Percentiles rank a stretch among this genome's conserved stretches.
Evolutionary conservation across 2,888 invertebrate genomes (phyloP).

Genomic region (Drosophila multiciliata): DNA sequence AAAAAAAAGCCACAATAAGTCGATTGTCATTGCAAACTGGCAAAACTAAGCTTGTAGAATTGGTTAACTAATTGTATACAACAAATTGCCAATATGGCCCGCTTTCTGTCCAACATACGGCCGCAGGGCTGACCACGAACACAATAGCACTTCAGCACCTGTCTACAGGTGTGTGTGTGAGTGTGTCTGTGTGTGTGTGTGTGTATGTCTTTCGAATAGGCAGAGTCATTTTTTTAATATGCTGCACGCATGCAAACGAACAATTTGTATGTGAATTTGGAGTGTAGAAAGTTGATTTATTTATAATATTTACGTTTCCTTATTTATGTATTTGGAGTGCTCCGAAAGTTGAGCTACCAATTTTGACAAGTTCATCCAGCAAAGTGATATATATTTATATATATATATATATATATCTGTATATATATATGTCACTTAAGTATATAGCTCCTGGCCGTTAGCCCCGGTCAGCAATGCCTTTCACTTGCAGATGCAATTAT

Average conservation of each 20-base stretch:
- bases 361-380: slow-evolving; percentile 42
- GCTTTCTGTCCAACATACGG: slow-evolving; percentile 40
- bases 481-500: slow-evolving; percentile 63
- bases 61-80: slow-evolving; percentile 43
- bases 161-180: slow-evolving; percentile 16
- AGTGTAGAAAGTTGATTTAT: slow-evolving; percentile 78
- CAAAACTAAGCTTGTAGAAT: slow-evolving; percentile 52
- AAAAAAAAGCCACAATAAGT: slow-evolving; percentile 40
- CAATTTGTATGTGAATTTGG: slow-evolving; percentile 69
- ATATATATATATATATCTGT: slow-evolving; percentile 6
- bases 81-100: slow-evolving; percentile 22
- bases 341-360: slow-evolving; percentile 40
- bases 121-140: slow-evolving; percentile 52
- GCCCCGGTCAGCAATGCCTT: slow-evolving; percentile 63
- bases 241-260: slow-evolving; percentile 79
- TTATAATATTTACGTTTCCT: slow-evolving; percentile 22
- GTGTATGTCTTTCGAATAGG: slow-evolving; percentile 51
- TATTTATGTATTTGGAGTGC: slow-evolving; percentile 37
- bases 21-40: slow-evolving; percentile 65
- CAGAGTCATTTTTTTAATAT: slow-evolving; percentile 78
- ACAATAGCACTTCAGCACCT: slow-evolving; percentile 53
- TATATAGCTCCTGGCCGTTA: slow-evolving; percentile 26
- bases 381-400: neutral
- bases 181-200: slow-evolving; percentile 4
- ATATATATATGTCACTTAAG: slow-evolving; percentile 3